Conservation (phyloP, 2,888 invertebrate species). For the Drosophila aldrichi region DNA sequence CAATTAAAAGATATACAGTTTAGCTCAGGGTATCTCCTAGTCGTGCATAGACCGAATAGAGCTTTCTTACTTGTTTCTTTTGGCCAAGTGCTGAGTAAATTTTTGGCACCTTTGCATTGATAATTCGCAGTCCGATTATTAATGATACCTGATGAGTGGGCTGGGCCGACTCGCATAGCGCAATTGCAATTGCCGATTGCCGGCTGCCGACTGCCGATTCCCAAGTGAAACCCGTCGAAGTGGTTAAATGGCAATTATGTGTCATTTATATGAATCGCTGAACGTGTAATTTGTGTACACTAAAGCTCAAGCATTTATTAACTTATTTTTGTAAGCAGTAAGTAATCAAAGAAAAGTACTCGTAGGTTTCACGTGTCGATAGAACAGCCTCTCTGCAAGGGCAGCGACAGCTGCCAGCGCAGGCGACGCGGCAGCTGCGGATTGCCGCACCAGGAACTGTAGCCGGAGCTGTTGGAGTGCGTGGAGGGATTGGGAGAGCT, state of each 20-base stretch:
- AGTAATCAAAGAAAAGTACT: constrained; percentile 26
- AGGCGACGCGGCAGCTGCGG: constrained; percentile 32
- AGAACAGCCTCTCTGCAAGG: constrained; percentile 52
- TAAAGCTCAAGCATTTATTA: constrained; percentile 70
- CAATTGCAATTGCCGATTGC: constrained; percentile 11
- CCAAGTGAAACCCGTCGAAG: constrained; percentile 33
- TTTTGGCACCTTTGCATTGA: constrained; percentile 67
- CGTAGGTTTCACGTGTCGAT: constrained; percentile 44
- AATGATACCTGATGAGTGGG: constrained; percentile 78
- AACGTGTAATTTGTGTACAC: constrained; percentile 62
- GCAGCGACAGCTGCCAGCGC: constrained; percentile 63
- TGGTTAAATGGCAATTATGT: constrained; percentile 62
- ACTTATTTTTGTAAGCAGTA: constrained; percentile 60
- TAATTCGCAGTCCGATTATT: constrained; percentile 55
- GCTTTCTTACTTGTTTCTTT: not conserved
- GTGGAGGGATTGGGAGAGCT: constrained; percentile 52
- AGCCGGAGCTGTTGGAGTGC: constrained; percentile 57
- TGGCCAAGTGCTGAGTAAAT: not conserved
- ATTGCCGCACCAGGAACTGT: constrained; percentile 37
- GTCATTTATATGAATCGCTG: constrained; percentile 62
- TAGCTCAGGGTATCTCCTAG: not conserved
- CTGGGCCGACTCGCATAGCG: constrained; percentile 45
- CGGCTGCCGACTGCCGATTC: constrained; percentile 3
- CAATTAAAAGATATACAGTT: too few relatives aligned
- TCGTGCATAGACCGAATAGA: not conserved